phyloP scores from a whole-genome alignment of 1,140 invertebrate genomes.

The Drosophila orena region DNA sequence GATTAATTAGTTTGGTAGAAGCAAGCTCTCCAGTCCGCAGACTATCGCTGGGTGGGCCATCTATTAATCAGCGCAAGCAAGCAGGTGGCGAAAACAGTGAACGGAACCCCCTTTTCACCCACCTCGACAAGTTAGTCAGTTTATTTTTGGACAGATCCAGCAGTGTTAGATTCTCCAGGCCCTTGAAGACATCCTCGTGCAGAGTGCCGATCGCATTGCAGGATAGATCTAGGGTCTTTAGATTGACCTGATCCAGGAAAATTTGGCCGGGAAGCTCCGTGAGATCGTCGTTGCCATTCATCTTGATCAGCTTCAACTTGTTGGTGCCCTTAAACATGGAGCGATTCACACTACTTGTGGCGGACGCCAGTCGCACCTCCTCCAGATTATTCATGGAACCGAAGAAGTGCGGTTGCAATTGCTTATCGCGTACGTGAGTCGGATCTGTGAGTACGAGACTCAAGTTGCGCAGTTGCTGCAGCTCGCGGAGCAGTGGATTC shows the following conservation, averaged over 20 bases:
- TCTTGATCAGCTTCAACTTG: conserved; percentile 86
- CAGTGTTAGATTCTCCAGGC: conserved; percentile 85
- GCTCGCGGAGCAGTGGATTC: conserved; percentile 29
- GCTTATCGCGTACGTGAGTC: not conserved
- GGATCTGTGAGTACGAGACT: conserved; percentile 34
- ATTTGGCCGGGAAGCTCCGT: conserved; percentile 85
- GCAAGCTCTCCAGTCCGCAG: conserved; percentile 28
- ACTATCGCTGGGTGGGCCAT: conserved; percentile 85
- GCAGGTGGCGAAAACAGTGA: conserved; percentile 22
- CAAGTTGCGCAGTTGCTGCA: conserved; percentile 59
- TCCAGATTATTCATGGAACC: conserved; percentile 83
- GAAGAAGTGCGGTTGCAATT: conserved; percentile 43
- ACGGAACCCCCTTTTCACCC: conserved; percentile 5
- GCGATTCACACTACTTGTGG: conserved; percentile 84
- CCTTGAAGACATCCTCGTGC: conserved; percentile 85
- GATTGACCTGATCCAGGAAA: conserved; percentile 86
- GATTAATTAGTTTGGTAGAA: conserved; percentile 50
- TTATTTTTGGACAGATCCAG: conserved; percentile 86
- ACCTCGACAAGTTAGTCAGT: conserved; percentile 63
- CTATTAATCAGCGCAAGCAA: conserved; percentile 64
- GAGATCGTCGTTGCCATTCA: conserved; percentile 86
- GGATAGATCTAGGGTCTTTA: conserved; percentile 86
- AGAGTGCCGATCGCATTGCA: conserved; percentile 86
- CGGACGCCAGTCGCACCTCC: conserved; percentile 85
- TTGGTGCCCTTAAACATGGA: conserved; percentile 86